Evolutionary conservation across 2,888 invertebrate species (phyloP), one percentile per base, ranked within the genome.

Genomic region (Cheilosia vernalis): DNA sequence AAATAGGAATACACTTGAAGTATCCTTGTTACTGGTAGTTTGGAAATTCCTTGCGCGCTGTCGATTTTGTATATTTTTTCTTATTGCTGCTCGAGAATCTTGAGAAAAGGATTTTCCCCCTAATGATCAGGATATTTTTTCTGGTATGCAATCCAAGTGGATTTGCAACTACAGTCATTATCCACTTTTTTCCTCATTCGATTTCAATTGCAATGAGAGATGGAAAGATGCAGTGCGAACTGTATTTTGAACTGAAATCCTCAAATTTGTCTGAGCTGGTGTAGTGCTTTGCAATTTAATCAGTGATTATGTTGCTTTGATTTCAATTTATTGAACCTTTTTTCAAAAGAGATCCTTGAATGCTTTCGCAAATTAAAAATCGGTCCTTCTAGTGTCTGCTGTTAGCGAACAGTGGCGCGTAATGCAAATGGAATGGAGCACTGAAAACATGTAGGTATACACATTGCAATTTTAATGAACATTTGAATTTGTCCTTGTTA

Each of bases 401-500:
- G 7, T 30, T 2, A 17, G 53, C n/a, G 33, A 13, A 5, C 5
- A 7, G 40, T 15, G 47, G 44, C 17, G 60, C 21, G 19, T 55
- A 42, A 40, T 67, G 58, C 37, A 21, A 49, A 49, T n/a, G 84
- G 47, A 83, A 80, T 76, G 30, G 30, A 9, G 30, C 30, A 74
- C 80, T 58, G 63, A 78, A 80, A 67, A 74, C n/a, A n/a, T n/a
- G n/a, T 69, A 79, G 67, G 72, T 67, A 73, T 60, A 73, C 60
- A 84, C 84, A 76, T 70, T 84, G 69, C 80, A 84, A 76, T 84
- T 84, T 80, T 84, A 80, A 84, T 84, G 84, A 84, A 84, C 84
- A 79, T 84, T 84, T 84, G 79, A 84, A 80, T 80, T 84, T 80
- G 84, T 84, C 84, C 84, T 84, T 84, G 84, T 84, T 84, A 69